Evolutionary conservation across 2,888 invertebrate genomes (phyloP).

Genomic region (Therioaphis trifolii): DNA sequence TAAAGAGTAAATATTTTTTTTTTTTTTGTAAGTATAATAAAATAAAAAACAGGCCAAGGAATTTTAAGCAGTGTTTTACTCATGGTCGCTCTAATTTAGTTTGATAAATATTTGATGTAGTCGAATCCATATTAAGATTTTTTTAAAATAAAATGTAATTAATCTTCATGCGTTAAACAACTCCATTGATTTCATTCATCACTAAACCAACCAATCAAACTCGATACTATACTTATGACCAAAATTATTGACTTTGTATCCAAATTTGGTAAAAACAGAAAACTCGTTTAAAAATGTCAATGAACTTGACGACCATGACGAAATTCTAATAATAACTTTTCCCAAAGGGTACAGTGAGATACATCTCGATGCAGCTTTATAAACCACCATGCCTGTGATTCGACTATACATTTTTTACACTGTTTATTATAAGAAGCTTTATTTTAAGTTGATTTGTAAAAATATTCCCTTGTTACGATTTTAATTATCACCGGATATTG

Average conservation of each 20-base stretch:
- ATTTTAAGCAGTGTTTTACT: conserved; percentile 2
- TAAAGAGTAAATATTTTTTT: conserved; percentile 28
- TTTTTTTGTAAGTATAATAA: not conserved
- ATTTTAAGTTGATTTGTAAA: not conserved
- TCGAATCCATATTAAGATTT: not conserved
- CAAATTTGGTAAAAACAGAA: conserved; percentile 33
- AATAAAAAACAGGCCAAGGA: conserved; percentile 51
- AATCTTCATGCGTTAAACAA: not conserved
- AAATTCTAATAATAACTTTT: conserved; percentile 26
- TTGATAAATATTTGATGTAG: not conserved
- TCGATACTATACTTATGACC: conserved; percentile 37
- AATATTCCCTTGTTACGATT: not conserved
- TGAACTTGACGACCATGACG: conserved; percentile 42
- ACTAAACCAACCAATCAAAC: conserved; percentile 31
- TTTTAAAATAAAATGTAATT: not conserved
- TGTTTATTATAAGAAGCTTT: no score
- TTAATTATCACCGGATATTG: conserved; percentile 35
- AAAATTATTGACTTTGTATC: conserved; percentile 39
- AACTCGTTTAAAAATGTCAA: conserved; percentile 54
- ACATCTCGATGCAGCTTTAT: not conserved
- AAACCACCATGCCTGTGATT: not conserved
- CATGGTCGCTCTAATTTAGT: conserved; percentile 25
- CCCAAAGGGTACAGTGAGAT: not conserved
- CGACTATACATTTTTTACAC: no score
- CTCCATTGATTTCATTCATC: conserved; percentile 7